Base-by-base conservation (phyloP, 37 sponge, comb jelly and placozoan genomes). In the Crambe crambe region DNA sequence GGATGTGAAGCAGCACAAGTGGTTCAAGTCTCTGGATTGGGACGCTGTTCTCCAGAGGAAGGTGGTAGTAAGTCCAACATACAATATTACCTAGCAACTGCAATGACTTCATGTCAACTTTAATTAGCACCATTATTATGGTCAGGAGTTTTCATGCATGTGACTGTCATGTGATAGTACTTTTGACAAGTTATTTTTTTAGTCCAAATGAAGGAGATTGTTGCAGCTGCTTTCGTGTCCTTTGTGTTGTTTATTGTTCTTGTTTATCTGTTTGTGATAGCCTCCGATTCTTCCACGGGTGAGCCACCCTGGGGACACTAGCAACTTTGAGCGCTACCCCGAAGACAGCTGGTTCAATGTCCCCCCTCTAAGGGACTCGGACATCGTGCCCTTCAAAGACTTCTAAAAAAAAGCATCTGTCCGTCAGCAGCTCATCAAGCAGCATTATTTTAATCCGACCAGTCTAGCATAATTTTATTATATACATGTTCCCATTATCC, bases 251-350 rank as follows among this genome's bases (percentile, higher is more conserved):
- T 47, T 47, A 15, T 47, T 47, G 6, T 47, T 47, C 12, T 47
- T 62, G 6, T 34, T 15, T 8, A 1, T 31, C 39, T 2, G 34
- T 21, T 59, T 17, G 42, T 18, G 21, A 18, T 56, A 96, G 94
- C 93, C 97, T 0, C 83, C 85, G 2, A 92, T 96, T n/a, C 42
- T 96, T 20, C 97, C 97, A 36, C 79, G 73, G 34, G 90, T 93
- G 1, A n/a, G 58, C 12, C 91, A 96, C 59, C 66, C 93, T 0
- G 97, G 97, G n/a, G 97, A 96, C 76, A 86, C 97, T 18, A 73
- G 89, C 1, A 92, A 93, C 88, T 96, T 96, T 87, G 97, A 96
- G 25, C 75, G 63, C 2, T 96, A 96, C 61, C 97, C 92, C 10
- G 97, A 96, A 34, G 97, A 96, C 43, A 91, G 88, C 29, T 96